Evolutionary conservation across 2,888 invertebrate species (phyloP), one percentile per base, ranked within the genome.

Genomic region (Labia minor): DNA sequence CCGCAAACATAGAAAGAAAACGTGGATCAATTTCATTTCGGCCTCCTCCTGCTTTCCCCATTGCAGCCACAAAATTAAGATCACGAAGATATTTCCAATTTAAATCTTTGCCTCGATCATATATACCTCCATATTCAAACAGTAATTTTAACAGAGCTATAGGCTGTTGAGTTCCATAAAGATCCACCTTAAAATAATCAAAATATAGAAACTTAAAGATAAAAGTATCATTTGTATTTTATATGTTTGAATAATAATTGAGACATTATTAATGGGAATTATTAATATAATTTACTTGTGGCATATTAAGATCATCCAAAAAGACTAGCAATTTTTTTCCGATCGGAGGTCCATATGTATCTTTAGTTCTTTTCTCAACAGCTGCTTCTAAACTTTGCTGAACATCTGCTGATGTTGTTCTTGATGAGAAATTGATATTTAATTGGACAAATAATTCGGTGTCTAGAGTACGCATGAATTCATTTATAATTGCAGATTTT

Each of bases 271-370:
- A 18, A 69, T 61, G 20, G 11, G 19, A 62, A 37, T 65, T 66
- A 21, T 3, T 21, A 37, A 19, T 62, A 73, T n/a, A n/a, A n/a
- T n/a, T n/a, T 63, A 89, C 87, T 78, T 87, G 84, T 33, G 95
- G 95, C 94, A 95, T 95, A 75, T 95, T 94, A 87, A 95, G 88
- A 75, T 96, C 95, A 74, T 96, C 95, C 71, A 95, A 88, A 75
- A 95, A 96, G 70, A 92, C 85, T 37, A 95, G 83, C 75, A 95
- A 83, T 74, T 89, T 88, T 78, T 93, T 95, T 33, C 95, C 95
- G 68, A 90, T 84, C 0, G 93, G 90, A 37, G 95, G 95, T 0
- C 94, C 95, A 74, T 88, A 95, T 1, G 88, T 86, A 75, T 93
- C 91, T 76, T 94, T 92, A 0, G 94, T 94, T 67, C 93, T 82